A percentile compares a stretch with the other conserved stretches of the same genome.
These are phyloP conservation scores for Platorchestia sp. DNA, from an alignment of 1,140 invertebrate species.

Conservation along the genomic window DNA sequence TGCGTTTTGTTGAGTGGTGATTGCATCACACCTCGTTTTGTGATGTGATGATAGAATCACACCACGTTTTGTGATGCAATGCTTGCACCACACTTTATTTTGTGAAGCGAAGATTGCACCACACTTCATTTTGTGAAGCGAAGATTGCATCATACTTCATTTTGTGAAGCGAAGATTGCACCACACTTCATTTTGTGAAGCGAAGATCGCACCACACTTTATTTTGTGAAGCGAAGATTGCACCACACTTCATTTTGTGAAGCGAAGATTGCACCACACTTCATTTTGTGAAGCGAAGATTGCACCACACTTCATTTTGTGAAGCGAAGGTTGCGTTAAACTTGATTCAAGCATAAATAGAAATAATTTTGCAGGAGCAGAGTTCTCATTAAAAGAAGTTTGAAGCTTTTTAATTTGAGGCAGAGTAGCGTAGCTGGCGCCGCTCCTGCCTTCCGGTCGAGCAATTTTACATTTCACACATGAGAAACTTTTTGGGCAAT, in stretches of 20 bases:
- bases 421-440: not conserved
- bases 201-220: not conserved
- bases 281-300: not conserved
- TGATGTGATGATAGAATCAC: no score
- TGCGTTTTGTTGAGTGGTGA: no score
- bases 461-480: constrained; percentile 44
- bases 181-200: not conserved
- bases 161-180: no score
- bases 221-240: not conserved
- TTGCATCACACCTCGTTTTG: no score
- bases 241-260: not conserved
- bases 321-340: not conserved
- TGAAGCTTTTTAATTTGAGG: constrained; percentile 7
- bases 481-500: constrained; percentile 21
- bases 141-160: no score
- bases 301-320: not conserved
- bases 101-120: no score
- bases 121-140: no score
- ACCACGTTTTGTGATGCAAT: no score
- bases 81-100: no score
- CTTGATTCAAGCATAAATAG: not conserved
- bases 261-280: not conserved
- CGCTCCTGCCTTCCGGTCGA: not conserved
- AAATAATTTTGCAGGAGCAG: not conserved
- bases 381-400: not conserved